These are phyloP conservation scores for Podabrus alpinus DNA, from an alignment of 2,888 invertebrate genomes.

Conservation along the genomic window DNA sequence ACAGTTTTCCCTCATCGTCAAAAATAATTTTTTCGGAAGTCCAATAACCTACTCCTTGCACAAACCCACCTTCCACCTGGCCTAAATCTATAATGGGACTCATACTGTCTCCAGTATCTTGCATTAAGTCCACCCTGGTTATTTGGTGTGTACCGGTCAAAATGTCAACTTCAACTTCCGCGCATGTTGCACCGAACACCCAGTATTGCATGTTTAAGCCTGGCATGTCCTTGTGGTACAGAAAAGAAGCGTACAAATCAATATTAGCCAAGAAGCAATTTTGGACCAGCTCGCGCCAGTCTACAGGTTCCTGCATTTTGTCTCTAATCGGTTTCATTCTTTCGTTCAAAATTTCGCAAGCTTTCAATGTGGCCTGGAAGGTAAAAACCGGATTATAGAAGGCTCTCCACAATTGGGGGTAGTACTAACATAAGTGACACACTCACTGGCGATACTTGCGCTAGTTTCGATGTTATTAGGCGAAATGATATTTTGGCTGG, in stretches of 20 bases:
- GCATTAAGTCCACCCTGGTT: not conserved
- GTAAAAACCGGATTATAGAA: not conserved
- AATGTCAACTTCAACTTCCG: slow-evolving; percentile 78
- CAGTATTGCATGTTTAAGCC: not conserved
- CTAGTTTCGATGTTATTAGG: not conserved
- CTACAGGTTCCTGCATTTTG: slow-evolving; percentile 56
- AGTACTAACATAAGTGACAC: not conserved
- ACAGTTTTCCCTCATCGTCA: not conserved
- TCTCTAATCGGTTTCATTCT: slow-evolving; percentile 58
- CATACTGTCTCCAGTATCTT: not conserved
- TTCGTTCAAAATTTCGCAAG: not conserved
- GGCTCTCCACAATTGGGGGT: not conserved
- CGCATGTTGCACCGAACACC: slow-evolving; percentile 66
- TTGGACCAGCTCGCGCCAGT: slow-evolving; percentile 62
- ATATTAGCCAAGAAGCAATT: slow-evolving; percentile 60
- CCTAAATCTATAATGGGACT: not conserved
- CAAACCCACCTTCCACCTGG: not conserved
- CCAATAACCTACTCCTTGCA: not conserved
- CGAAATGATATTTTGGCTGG: not conserved
- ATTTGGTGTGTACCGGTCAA: slow-evolving; percentile 46
- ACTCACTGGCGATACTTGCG: not conserved
- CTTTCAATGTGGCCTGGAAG: not conserved
- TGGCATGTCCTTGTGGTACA: slow-evolving; percentile 46
- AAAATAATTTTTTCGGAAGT: not conserved
- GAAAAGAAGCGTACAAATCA: slow-evolving; percentile 65